phyloP scores from a whole-genome alignment of 2,888 invertebrate species.

The Drosophila dives region DNA sequence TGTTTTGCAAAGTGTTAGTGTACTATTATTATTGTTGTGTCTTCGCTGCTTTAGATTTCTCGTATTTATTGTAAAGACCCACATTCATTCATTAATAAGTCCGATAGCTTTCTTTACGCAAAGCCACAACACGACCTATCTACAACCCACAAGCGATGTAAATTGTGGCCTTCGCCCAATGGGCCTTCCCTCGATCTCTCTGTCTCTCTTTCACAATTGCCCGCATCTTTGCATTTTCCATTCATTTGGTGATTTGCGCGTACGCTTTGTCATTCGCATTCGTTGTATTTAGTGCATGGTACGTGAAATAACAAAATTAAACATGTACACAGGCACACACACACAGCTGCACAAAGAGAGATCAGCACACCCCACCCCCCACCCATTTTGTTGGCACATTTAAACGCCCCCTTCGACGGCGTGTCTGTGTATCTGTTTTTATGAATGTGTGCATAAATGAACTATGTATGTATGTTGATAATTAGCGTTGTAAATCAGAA shows the following conservation, averaged over 20 bases:
- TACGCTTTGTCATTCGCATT: conserved; percentile 56
- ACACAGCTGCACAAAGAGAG: conserved; percentile 32
- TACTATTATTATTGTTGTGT: conserved; percentile 29
- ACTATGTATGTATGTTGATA: conserved; percentile 27
- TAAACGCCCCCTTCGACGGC: conserved; percentile 45
- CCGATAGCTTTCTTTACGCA: conserved; percentile 24
- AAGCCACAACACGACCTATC: conserved; percentile 15
- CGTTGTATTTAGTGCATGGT: conserved; percentile 54
- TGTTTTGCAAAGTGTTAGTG: background rate
- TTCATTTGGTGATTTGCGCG: conserved; percentile 53
- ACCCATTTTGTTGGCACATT: conserved; percentile 45
- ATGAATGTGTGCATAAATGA: background rate
- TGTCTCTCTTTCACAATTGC: background rate
- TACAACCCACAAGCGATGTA: conserved; percentile 15
- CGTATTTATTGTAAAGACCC: conserved; percentile 35
- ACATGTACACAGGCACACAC: conserved; percentile 10
- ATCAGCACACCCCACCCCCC: conserved; percentile 33
- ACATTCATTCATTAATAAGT: conserved; percentile 61
- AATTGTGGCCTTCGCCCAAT: conserved; percentile 52
- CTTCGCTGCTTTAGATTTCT: background rate
- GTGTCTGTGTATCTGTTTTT: conserved; percentile 15
- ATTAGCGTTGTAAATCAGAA: conserved; percentile 69
- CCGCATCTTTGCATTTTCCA: conserved; percentile 46
- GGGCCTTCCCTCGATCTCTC: conserved; percentile 11
- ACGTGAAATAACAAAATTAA: conserved; percentile 56